Percentiles rank a stretch among this genome's conserved stretches.
Conservation (phyloP, 1,140 invertebrate species). For the Hyposmocoma kahamanoa region DNA sequence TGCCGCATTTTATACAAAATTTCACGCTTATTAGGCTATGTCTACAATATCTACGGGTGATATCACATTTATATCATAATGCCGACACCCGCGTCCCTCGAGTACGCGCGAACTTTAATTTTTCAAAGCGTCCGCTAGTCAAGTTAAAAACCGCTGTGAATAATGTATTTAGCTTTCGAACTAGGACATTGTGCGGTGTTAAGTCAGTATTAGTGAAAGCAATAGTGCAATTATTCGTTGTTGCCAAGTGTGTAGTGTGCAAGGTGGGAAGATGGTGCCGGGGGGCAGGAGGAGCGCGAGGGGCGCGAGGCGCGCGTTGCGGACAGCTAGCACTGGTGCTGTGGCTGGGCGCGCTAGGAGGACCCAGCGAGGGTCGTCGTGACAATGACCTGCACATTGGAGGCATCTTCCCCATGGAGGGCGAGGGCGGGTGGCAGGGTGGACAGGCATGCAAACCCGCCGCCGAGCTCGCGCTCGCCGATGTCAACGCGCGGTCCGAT, state of each 20-base stretch:
- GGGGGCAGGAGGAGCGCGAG: constrained; percentile 16
- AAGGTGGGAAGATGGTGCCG: constrained; percentile 25
- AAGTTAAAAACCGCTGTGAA: constrained; percentile 62
- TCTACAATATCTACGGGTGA: constrained; percentile 49
- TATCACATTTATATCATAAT: constrained; percentile 39
- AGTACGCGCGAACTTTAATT: constrained; percentile 52
- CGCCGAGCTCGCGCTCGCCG: constrained; percentile 94
- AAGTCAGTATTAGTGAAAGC: constrained; percentile 60
- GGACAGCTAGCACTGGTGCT: constrained; percentile 34
- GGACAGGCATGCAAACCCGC: constrained; percentile 96
- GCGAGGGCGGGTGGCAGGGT: constrained; percentile 96
- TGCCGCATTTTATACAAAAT: constrained; percentile 46
- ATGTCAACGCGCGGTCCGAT: constrained; percentile 93
- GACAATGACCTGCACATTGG: constrained; percentile 91
- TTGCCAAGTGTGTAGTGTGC: constrained; percentile 59
- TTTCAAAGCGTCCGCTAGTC: constrained; percentile 68
- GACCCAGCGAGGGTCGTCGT: constrained; percentile 40
- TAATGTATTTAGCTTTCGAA: constrained; percentile 49
- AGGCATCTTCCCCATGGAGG: constrained; percentile 97
- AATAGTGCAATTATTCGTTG: constrained; percentile 70
- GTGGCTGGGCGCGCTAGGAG: constrained; percentile 33
- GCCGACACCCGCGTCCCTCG: constrained; percentile 30
- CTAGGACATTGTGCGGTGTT: constrained; percentile 56
- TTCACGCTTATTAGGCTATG: constrained; percentile 66
- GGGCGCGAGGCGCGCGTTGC: constrained; percentile 18